Conservation (phyloP, 2,797 vertebrate genomes). For the Girardinus metallicus region DNA sequence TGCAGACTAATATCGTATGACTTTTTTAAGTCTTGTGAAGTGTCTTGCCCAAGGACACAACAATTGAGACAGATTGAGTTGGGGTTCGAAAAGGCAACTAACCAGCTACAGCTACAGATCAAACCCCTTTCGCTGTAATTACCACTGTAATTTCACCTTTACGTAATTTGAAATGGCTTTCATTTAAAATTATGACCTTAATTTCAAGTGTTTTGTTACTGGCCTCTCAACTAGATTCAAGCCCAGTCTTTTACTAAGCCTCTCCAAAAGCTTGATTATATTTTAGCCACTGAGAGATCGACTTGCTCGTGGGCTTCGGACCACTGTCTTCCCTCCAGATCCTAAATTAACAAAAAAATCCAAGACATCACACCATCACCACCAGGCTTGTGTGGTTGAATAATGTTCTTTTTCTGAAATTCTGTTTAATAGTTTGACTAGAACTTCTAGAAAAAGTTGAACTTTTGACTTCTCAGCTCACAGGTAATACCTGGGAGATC, state of each 20-base stretch:
- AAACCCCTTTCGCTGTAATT: too few relatives aligned
- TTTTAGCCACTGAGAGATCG: background rate
- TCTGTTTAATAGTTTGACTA: background rate
- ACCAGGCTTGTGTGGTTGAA: background rate
- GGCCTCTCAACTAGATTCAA: background rate
- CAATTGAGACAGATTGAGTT: too few relatives aligned
- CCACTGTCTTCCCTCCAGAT: background rate
- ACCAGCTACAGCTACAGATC: too few relatives aligned
- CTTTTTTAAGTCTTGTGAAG: too few relatives aligned
- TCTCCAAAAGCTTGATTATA: background rate
- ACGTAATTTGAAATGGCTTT: too few relatives aligned
- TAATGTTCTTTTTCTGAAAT: background rate
- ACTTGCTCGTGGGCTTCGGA: background rate
- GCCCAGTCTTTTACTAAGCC: background rate
- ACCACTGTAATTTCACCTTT: too few relatives aligned
- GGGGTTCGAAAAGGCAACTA: too few relatives aligned
- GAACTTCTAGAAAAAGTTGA: background rate
- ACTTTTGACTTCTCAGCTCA: background rate
- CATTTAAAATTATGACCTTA: background rate
- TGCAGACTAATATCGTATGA: too few relatives aligned
- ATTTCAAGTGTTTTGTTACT: background rate
- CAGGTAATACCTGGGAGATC: background rate
- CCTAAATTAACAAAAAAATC: background rate
- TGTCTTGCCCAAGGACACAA: too few relatives aligned
- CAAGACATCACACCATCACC: background rate